Percentiles rank a stretch among this genome's conserved stretches.
Evolutionary conservation across 1,140 invertebrate genomes (phyloP).

Genomic region (Drosophila bocqueti): DNA sequence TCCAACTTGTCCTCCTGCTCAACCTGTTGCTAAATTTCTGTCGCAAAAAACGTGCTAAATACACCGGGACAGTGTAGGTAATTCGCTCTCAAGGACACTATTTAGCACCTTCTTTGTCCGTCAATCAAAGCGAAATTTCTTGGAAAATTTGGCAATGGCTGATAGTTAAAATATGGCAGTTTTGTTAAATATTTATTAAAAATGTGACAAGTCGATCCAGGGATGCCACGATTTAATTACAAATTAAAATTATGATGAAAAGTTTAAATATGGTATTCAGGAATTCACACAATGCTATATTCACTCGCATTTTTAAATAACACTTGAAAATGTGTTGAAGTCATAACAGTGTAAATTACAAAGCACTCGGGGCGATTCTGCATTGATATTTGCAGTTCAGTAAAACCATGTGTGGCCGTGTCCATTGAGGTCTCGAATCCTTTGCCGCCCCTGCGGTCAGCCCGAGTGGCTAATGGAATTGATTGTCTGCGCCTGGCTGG

Average conservation of each 20-base stretch:
- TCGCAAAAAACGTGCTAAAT: constrained; percentile 75
- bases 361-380: constrained; percentile 19
- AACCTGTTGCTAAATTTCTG: constrained; percentile 43
- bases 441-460: constrained; percentile 25
- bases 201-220: constrained; percentile 6
- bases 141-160: constrained; percentile 19
- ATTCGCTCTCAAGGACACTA: constrained; percentile 24
- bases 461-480: constrained; percentile 64
- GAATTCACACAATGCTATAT: too few species aligned
- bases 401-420: constrained; percentile 13
- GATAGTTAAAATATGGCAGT: constrained; percentile 5
- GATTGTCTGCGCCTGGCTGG: constrained; percentile 60
- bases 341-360: background rate
- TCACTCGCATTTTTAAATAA: background rate
- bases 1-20: background rate
- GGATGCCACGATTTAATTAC: background rate
- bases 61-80: constrained; percentile 24
- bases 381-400: constrained; percentile 5
- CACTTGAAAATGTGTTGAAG: background rate
- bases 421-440: constrained; percentile 20
- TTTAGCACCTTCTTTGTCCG: constrained; percentile 70
- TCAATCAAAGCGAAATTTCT: constrained; percentile 33
- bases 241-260: too few species aligned
- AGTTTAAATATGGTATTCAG: too few species aligned
- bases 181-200: constrained; percentile 9